Base-by-base conservation (phyloP, 2,797 vertebrate genomes). In the Microctenopoma steveboyesi region DNA sequence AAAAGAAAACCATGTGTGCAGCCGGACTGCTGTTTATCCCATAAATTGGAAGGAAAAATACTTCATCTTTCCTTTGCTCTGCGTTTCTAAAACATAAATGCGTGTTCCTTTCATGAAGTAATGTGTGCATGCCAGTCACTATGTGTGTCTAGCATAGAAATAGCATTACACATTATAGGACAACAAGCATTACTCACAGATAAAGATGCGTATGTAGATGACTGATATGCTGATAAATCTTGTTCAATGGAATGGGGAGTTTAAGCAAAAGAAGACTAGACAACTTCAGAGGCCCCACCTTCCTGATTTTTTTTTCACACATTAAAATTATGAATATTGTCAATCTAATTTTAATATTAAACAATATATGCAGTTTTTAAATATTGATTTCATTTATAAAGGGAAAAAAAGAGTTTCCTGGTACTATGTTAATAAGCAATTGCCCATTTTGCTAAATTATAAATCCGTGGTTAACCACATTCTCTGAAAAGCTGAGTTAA, bases 11-110 rank as follows among this genome's bases (percentile, higher is more conserved):
- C 11, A 25, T 53, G 57, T 28, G 14, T 62, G 64, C 51, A 52
- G 54, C 40, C 60, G 50, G 33, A 48, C 46, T 74, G 54, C n/a
- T 66, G 58, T 66, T 72, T 62, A 70, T 68, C 66, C 69, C 18
- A 37, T 50, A 42, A 40, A 64, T 66, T 43, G 48, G 10, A 55
- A 52, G 27, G 39, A 49, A 53, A 69, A 58, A 69, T 13, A 22
- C 16, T 43, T 59, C 30, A 65, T 52, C 37, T 12, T 37, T 53
- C 9, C 8, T 69, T 66, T 56, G 25, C 35, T 68, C 53, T 30
- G 56, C 56, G 50, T 76, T 42, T 42, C 4, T 42, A 42, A 42
- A 42, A 42, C 40, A 42, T 42, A 53, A 28, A 73, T 43, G 50
- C 14, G 1, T 60, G 46, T 35, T 33, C 28, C 30, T 65, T 61